Evolutionary conservation across 2,888 invertebrate species (phyloP), one percentile per base, ranked within the genome.

Genomic region (Galerucella nymphaeae): DNA sequence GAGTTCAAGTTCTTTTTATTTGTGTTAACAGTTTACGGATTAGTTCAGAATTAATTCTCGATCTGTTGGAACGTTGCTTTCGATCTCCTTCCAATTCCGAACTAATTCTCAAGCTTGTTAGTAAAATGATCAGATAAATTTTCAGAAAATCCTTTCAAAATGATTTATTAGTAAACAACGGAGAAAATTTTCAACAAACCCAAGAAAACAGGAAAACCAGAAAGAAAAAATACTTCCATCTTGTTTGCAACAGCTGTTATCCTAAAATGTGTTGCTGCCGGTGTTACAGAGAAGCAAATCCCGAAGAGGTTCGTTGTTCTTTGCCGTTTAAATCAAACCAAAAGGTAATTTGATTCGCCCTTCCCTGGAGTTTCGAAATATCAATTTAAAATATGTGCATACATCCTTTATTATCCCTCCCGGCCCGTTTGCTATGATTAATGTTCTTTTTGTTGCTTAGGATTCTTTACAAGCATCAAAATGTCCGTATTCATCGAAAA

Each of bases 191-290:
- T 30, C 58, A 58, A 57, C 55, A 64, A 57, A 64, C 16, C 18
- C 30, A 70, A 59, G 58, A 38, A 14, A 9, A 4, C 0, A 64
- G 59, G 38, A 70, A 14, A 9, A 45, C 16, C 16, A 70, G 18
- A 62, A 70, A 70, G 45, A 75, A 67, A 30, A 75, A 61, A 70
- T 62, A 48, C n/a, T 59, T 63, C n/a, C 59, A 66, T 38, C 45
- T 72, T 14, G 67, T 72, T 13, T 67, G 66, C 18, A 72, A 71
- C 58, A 65, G 67, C 38, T 74, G 73, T 45, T 59, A 59, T 58
- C 58, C 58, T 6, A 23, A 30, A 30, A 58, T 58, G 6, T 70
- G 70, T 42, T 61, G 66, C 38, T 71, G 69, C 41, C 64, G 67
- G 20, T 69, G 65, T 23, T 41, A 50, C 65, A 55, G 53, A 14